Evolutionary conservation across 2,113 vertebrate genomes (phyloP).

Genomic region (Macaca nemestrina): DNA sequence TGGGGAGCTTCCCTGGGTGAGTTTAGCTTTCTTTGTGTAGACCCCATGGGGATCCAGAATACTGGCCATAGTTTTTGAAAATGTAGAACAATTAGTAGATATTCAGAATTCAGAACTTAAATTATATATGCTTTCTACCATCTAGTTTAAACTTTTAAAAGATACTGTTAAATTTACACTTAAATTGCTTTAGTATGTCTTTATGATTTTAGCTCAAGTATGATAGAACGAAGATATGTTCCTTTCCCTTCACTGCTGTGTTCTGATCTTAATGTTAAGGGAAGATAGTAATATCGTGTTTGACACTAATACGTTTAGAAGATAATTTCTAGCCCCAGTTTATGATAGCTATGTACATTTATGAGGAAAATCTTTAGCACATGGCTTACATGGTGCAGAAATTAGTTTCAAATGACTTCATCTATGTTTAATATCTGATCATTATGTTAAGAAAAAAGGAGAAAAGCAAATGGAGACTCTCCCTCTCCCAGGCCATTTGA

Average conservation of each 20-base stretch:
- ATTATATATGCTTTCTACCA: not conserved
- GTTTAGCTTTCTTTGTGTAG: not conserved
- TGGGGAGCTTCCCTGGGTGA: not conserved
- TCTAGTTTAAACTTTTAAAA: not conserved
- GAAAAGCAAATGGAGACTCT: not conserved
- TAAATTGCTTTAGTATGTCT: not conserved
- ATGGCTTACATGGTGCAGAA: not conserved
- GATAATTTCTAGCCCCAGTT: not conserved
- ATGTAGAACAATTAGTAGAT: not conserved
- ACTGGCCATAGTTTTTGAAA: not conserved
- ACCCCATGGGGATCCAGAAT: not conserved
- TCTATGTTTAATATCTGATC: not conserved
- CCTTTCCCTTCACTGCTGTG: not conserved
- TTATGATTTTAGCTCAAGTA: not conserved
- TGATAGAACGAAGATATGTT: not conserved
- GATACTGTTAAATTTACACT: not conserved
- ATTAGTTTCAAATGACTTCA: not conserved
- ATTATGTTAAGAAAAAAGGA: not conserved
- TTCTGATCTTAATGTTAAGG: not conserved
- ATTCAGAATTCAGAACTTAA: not conserved
- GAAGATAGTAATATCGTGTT: not conserved
- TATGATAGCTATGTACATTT: not conserved
- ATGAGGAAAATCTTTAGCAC: not conserved
- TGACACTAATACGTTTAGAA: not conserved
- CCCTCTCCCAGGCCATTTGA: not conserved